Conservation (phyloP, 2,113 vertebrate species). For the Amia ocellicauda region DNA sequence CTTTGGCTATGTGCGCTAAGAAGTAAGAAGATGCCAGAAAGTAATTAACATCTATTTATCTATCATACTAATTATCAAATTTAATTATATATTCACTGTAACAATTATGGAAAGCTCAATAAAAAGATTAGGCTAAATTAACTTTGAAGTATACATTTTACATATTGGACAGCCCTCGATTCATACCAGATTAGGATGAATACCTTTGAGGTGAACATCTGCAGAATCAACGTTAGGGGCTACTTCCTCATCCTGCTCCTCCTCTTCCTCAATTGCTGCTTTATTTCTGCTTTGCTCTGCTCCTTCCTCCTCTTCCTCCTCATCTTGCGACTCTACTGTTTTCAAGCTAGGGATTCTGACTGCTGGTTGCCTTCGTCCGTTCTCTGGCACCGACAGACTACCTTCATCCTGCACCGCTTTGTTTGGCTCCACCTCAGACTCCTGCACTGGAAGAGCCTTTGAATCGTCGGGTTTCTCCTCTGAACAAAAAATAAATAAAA, state of each 20-base stretch:
- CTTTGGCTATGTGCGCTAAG: constrained; percentile 61
- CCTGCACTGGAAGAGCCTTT: neutral
- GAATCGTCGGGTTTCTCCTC: constrained; percentile 10
- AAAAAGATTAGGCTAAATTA: no score
- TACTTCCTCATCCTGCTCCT: neutral
- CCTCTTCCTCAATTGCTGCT: constrained; percentile 7
- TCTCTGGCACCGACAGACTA: neutral
- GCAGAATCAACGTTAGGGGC: constrained; percentile 4
- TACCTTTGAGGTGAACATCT: constrained; percentile 44
- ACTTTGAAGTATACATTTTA: no score
- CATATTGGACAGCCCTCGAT: no score
- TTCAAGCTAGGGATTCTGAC: neutral
- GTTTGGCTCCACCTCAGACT: neutral
- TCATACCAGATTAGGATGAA: no score
- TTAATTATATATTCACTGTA: no score
- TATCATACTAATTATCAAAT: no score
- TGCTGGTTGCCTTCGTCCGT: constrained; percentile 32
- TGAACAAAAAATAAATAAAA: neutral
- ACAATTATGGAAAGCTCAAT: no score
- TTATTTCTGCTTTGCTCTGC: constrained; percentile 1
- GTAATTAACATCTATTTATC: neutral
- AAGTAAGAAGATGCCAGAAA: neutral
- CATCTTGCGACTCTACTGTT: constrained; percentile 2
- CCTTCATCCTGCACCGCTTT: neutral
- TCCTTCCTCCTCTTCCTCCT: neutral